These are phyloP conservation scores for Erebia epiphron DNA, from an alignment of 2,888 invertebrate genomes.

Conservation along the genomic window DNA sequence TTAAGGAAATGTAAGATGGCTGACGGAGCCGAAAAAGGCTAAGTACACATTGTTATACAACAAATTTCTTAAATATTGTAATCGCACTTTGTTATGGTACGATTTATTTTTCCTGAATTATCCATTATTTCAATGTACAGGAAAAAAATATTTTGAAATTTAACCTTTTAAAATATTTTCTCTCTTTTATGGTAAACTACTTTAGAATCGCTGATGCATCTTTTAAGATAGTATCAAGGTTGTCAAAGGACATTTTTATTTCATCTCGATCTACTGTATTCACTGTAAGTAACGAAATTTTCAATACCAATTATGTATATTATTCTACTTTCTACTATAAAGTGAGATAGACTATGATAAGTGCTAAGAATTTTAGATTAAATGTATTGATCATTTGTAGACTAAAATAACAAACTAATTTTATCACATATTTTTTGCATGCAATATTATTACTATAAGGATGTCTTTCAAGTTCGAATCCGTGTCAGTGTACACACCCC, in stretches of 20 bases:
- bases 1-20: constrained; percentile 67
- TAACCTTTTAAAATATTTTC: background rate
- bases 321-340: no score
- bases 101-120: background rate
- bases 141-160: no score
- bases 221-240: background rate
- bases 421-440: background rate
- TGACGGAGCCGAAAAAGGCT: constrained; percentile 49
- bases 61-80: background rate
- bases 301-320: no score
- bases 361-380: no score
- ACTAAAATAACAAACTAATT: no score
- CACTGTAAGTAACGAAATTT: no score
- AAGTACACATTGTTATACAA: constrained; percentile 20
- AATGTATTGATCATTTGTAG: no score
- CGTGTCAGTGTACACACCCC: constrained; percentile 17
- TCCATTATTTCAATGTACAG: background rate
- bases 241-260: background rate
- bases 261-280: no score
- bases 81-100: background rate
- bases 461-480: constrained; percentile 28
- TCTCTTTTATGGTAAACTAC: background rate
- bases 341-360: no score
- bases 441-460: background rate
- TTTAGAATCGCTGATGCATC: background rate